These are phyloP conservation scores for Podarcis lilfordi DNA, from an alignment of 2,797 vertebrate genomes.

Conservation along the genomic window DNA sequence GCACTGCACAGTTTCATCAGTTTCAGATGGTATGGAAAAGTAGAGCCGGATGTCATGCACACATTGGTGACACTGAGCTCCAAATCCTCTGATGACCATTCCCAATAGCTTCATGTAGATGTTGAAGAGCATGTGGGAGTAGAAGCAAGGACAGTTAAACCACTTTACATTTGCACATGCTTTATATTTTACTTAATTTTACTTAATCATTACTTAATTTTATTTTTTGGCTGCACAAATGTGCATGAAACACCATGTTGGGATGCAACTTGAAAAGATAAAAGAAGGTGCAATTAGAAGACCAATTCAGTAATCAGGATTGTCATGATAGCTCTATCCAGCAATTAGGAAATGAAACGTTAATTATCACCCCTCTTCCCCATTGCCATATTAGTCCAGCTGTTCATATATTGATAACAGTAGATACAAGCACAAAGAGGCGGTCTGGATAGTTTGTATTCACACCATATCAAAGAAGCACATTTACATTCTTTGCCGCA, in stretches of 20 bases:
- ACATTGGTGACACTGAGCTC: too few species aligned
- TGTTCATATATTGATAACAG: constrained; percentile 63
- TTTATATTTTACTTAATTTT: too few species aligned
- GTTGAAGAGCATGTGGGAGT: not conserved
- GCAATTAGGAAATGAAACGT: constrained; percentile 55
- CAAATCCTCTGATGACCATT: too few species aligned
- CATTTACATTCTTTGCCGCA: constrained; percentile 70
- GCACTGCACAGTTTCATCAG: too few species aligned
- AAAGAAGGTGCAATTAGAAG: constrained; percentile 32
- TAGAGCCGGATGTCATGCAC: too few species aligned
- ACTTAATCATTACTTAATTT: constrained; percentile 15
- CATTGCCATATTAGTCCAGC: constrained; percentile 44
- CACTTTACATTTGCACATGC: constrained; percentile 4
- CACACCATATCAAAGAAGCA: constrained; percentile 55
- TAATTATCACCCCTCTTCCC: constrained; percentile 50
- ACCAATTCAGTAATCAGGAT: constrained; percentile 44
- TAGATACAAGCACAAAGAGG: not conserved
- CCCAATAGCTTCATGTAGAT: too few species aligned
- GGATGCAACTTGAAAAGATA: constrained; percentile 20
- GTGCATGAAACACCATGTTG: not conserved
- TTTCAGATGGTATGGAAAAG: too few species aligned
- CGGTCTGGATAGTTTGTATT: constrained; percentile 55
- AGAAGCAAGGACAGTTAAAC: not conserved
- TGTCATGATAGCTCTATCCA: constrained; percentile 46
- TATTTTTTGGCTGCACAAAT: not conserved